Percentiles rank a stretch among this genome's conserved stretches.
Evolutionary conservation across 2,888 invertebrate species (phyloP).

Genomic region (Crossocerus cetratus): DNA sequence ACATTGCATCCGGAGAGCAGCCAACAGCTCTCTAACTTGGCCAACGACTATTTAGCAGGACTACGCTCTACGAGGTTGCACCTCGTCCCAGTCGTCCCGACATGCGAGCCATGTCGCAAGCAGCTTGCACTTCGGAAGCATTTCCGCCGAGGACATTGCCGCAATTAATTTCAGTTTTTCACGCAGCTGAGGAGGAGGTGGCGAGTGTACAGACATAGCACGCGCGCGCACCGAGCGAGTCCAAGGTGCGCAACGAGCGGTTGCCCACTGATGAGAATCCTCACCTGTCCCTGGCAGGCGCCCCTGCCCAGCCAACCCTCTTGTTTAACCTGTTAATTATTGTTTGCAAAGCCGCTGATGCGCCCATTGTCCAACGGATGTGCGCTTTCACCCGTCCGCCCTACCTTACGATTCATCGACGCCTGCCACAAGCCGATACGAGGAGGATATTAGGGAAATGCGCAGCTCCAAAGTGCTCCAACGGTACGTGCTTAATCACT

Average conservation of each 20-base stretch:
- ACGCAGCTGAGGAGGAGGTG: constrained; percentile 47
- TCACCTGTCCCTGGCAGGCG: constrained; percentile 44
- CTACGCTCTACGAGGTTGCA: no score
- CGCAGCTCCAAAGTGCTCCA: no score
- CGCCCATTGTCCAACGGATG: constrained; percentile 15
- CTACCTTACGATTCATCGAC: neutral
- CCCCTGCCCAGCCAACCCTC: constrained; percentile 27
- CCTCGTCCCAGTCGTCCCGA: no score
- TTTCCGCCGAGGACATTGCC: constrained; percentile 47
- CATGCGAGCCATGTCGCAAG: no score
- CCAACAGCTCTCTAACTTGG: no score
- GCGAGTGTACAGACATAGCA: neutral
- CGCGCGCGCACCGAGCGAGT: constrained; percentile 4
- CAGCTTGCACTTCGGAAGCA: constrained; percentile 25
- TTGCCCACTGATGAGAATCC: constrained; percentile 41
- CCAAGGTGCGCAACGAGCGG: constrained; percentile 37
- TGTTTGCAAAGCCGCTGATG: constrained; percentile 16
- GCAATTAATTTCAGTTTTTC: constrained; percentile 49
- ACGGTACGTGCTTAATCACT: no score
- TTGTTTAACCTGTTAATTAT: constrained; percentile 39
- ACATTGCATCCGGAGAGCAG: no score
- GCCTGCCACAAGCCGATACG: no score
- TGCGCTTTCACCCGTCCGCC: neutral
- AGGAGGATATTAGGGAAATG: no score
- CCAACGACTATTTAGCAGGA: no score